Conservation (phyloP, 2,113 vertebrate species). For the Aegithalos caudatus region DNA sequence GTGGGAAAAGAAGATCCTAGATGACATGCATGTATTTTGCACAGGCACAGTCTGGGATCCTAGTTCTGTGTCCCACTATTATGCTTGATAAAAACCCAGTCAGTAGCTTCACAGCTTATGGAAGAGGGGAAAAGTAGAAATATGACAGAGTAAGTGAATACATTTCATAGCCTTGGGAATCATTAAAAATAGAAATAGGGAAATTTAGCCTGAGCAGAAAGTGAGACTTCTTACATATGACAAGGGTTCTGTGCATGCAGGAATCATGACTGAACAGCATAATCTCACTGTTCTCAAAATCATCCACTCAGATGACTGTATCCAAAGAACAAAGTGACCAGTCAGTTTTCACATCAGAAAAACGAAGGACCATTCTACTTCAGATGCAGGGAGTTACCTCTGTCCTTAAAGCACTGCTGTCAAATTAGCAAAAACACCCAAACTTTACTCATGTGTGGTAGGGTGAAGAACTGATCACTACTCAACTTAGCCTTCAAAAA, state of each 20-base stretch:
- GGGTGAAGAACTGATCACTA: not conserved
- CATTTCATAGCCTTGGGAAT: not conserved
- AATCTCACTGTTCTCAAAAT: not conserved
- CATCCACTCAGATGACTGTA: not conserved
- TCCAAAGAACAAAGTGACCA: not conserved
- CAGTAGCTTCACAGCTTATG: not conserved
- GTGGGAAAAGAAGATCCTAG: not conserved
- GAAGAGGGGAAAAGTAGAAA: not conserved
- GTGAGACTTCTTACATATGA: not conserved
- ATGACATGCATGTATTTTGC: accelerated
- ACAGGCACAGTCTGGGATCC: not conserved
- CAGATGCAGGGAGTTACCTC: not conserved
- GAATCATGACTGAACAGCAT: not conserved
- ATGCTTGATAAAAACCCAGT: not conserved
- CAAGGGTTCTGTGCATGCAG: not conserved
- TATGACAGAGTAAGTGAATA: not conserved
- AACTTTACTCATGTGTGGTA: not conserved
- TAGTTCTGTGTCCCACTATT: not conserved
- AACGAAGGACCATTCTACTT: not conserved
- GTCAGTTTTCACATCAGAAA: not conserved
- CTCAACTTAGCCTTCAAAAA: not conserved
- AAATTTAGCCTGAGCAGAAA: not conserved
- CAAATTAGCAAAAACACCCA: not conserved
- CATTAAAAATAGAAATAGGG: not conserved
- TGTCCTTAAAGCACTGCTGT: not conserved